A percentile compares a stretch with the other conserved stretches of the same genome.
Conservation (phyloP, 2,888 invertebrate species). For the Endomychus coccineus region DNA sequence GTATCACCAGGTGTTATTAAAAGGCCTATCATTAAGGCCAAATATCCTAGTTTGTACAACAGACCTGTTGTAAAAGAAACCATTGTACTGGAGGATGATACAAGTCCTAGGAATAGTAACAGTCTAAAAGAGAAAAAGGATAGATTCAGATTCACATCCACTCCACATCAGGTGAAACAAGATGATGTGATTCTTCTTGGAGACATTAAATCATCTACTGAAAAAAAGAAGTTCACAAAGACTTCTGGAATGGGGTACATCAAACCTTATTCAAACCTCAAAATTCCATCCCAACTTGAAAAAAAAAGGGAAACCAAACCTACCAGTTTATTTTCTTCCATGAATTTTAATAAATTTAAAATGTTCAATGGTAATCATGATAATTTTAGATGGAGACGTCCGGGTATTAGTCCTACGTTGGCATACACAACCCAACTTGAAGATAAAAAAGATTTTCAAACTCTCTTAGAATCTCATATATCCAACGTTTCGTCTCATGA, state of each 20-base stretch:
- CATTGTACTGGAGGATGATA: conserved; percentile 19
- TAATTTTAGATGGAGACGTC: conserved; percentile 14
- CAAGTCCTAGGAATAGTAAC: conserved; percentile 5
- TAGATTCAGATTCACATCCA: conserved; percentile 25
- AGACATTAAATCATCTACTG: conserved; percentile 25
- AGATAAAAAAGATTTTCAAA: conserved; percentile 11
- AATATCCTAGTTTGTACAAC: background rate
- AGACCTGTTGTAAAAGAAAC: conserved; percentile 6
- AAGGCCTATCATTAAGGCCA: background rate
- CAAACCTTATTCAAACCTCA: conserved; percentile 7
- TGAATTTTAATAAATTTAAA: too few species aligned
- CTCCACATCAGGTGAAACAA: conserved; percentile 14
- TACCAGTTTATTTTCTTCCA: too few species aligned
- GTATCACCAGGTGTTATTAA: too few species aligned
- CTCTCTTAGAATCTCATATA: conserved; percentile 10
- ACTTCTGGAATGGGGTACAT: background rate
- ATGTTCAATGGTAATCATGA: conserved; percentile 34
- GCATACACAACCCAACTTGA: conserved; percentile 9
- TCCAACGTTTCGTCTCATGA: conserved; percentile 5
- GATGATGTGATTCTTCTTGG: conserved; percentile 34
- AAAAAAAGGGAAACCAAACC: conserved; percentile 3
- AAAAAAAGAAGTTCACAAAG: conserved; percentile 20
- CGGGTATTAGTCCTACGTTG: conserved; percentile 6
- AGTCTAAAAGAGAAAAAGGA: conserved; percentile 5
- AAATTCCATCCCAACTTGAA: conserved; percentile 1